Evolutionary conservation across 2,888 invertebrate genomes (phyloP).

Genomic region (Dendrolimus houi): DNA sequence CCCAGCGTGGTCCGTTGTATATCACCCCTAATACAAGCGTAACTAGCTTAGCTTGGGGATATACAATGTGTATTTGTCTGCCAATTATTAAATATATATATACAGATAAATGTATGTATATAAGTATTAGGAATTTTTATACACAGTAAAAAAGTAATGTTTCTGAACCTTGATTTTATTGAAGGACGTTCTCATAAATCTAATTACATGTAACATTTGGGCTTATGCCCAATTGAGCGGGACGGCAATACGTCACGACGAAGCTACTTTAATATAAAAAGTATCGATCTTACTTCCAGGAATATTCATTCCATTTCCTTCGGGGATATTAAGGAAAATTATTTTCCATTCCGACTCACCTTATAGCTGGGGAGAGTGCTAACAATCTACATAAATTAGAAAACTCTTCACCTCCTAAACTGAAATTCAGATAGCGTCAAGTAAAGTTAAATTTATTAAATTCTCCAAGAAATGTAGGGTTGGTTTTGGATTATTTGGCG

Average conservation of each 20-base stretch:
- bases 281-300: background rate
- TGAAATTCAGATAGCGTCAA: constrained; percentile 40
- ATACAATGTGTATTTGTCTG: too few species aligned
- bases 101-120: too few species aligned
- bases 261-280: background rate
- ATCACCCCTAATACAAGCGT: too few species aligned
- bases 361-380: constrained; percentile 29
- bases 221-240: background rate
- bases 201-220: too few species aligned
- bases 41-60: too few species aligned
- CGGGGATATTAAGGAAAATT: constrained; percentile 48
- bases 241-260: background rate
- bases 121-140: too few species aligned
- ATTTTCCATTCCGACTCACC: constrained; percentile 48
- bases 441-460: constrained; percentile 43
- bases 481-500: constrained; percentile 30
- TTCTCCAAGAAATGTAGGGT: constrained; percentile 31
- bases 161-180: too few species aligned
- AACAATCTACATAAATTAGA: constrained; percentile 63
- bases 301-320: constrained; percentile 34
- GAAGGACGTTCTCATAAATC: too few species aligned
- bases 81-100: too few species aligned
- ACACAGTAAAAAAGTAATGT: too few species aligned
- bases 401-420: constrained; percentile 44
- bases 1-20: too few species aligned